These are phyloP conservation scores for Fragum sueziense DNA, from an alignment of 2,888 invertebrate species.

Conservation along the genomic window DNA sequence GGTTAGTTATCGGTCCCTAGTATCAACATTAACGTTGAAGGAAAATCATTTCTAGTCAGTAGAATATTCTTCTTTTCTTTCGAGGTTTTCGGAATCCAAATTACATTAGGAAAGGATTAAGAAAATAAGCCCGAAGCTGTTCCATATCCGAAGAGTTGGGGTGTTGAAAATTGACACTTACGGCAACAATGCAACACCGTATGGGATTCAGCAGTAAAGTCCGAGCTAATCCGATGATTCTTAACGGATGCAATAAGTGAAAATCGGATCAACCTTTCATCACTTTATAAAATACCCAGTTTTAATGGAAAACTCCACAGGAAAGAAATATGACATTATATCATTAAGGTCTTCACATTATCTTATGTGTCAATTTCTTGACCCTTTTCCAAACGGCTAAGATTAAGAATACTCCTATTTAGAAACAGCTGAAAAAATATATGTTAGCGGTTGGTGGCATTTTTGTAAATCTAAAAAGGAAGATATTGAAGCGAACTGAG, in stretches of 20 bases:
- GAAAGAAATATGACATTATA: constrained; percentile 7
- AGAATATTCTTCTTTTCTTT: too few relatives aligned
- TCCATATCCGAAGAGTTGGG: constrained; percentile 11
- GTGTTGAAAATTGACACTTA: constrained; percentile 27
- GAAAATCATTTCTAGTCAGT: too few relatives aligned
- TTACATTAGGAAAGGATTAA: constrained; percentile 7
- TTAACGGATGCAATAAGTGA: constrained; percentile 2
- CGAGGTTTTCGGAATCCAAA: too few relatives aligned
- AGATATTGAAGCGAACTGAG: too few relatives aligned
- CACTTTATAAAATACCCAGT: constrained; percentile 33
- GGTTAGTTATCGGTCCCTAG: too few relatives aligned
- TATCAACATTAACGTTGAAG: too few relatives aligned
- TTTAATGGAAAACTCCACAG: constrained; percentile 8
- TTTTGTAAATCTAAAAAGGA: too few relatives aligned
- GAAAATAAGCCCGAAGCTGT: neutral
- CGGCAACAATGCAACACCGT: constrained; percentile 2
- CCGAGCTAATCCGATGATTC: constrained; percentile 37
- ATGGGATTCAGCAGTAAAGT: constrained; percentile 25
- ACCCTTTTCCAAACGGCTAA: too few relatives aligned
- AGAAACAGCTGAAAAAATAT: too few relatives aligned
- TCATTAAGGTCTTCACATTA: neutral
- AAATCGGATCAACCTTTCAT: constrained; percentile 62
- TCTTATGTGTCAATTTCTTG: neutral
- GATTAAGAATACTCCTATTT: too few relatives aligned
- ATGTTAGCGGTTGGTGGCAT: too few relatives aligned